phyloP scores from a whole-genome alignment of 2,797 vertebrate species.

The Lagocephalus sceleratus region DNA sequence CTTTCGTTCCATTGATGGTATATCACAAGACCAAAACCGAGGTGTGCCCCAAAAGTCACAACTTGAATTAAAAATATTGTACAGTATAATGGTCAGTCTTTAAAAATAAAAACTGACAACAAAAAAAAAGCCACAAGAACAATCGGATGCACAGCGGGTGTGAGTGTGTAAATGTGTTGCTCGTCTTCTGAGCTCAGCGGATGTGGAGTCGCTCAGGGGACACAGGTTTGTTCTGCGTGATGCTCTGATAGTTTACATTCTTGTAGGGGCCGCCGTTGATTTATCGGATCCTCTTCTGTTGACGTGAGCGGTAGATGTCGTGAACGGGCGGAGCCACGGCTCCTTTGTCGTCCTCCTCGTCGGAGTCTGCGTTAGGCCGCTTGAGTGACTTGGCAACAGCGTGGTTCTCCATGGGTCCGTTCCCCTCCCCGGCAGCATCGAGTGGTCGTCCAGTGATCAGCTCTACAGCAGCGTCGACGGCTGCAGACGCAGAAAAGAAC shows the following conservation, averaged over 20 bases:
- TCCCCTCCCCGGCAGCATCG: constrained; percentile 87
- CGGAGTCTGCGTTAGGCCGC: constrained; percentile 94
- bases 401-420: constrained; percentile 91
- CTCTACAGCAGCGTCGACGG: constrained; percentile 91
- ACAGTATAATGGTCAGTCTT: constrained; percentile 81
- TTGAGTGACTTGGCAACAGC: constrained; percentile 88
- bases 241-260: constrained; percentile 59
- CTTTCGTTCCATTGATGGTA: constrained; percentile 62
- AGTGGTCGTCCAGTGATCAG: constrained; percentile 90
- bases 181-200: constrained; percentile 40
- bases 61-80: constrained; percentile 79
- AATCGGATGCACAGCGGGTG: constrained; percentile 40
- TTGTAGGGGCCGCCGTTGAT: constrained; percentile 15
- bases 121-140: constrained; percentile 63
- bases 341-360: constrained; percentile 97
- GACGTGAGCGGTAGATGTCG: constrained; percentile 95
- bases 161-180: constrained; percentile 15
- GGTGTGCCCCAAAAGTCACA: constrained; percentile 64
- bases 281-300: constrained; percentile 98
- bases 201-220: constrained; percentile 2
- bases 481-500: constrained; percentile 54
- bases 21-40: constrained; percentile 73
- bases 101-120: constrained; percentile 80
- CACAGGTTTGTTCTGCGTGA: constrained; percentile 31
- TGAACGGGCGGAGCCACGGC: constrained; percentile 93